Evolutionary conservation across 2,113 vertebrate genomes (phyloP), one percentile per base, ranked within the genome.

Genomic region (Podocnemis expansa): DNA sequence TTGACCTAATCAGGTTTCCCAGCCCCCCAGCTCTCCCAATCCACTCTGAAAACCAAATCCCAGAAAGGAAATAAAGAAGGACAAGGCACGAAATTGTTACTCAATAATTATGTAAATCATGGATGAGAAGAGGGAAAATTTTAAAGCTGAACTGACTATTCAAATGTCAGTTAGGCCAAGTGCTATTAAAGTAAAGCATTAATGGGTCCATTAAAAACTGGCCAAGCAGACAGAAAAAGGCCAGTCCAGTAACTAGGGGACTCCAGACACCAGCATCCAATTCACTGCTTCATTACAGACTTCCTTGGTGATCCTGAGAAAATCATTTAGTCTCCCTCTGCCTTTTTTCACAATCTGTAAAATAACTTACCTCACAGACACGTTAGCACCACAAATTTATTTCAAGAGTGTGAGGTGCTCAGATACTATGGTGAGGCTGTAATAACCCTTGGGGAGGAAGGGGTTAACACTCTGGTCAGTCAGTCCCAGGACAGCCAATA

Each of bases 71-170:
- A 91, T 2, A 0, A 54, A 13, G 10, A 31, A 80, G 80, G 47
- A 85, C 92, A 34, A 78, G 34, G 51, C 54, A 78, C 5, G 0
- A 38, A 84, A 79, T 0, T 95, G 89, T 97, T 97, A 90, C 84
- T 76, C 85, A 51, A 91, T 27, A 27, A 43, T 89, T 90, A 96
- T 94, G 93, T 82, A 96, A 97, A 97, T 97, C 81, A 41, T 2
- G 41, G 89, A 73, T 55, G 89, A 82, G n/a, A 95, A 85, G 47
- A n/a, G n/a, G n/a, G 79, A 89, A 70, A 70, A 49, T 95, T 93
- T 94, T 17, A 89, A 56, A 85, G 90, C 82, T 16, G 79, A 80
- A 45, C 10, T 70, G 63, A 70, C 17, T 67, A 70, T 73, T 83
- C 34, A 4, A 27, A 49, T 4, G 51, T 27, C 47, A 73, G 86